Conservation (phyloP, 2,113 vertebrate species). For the Catharus minimus region DNA sequence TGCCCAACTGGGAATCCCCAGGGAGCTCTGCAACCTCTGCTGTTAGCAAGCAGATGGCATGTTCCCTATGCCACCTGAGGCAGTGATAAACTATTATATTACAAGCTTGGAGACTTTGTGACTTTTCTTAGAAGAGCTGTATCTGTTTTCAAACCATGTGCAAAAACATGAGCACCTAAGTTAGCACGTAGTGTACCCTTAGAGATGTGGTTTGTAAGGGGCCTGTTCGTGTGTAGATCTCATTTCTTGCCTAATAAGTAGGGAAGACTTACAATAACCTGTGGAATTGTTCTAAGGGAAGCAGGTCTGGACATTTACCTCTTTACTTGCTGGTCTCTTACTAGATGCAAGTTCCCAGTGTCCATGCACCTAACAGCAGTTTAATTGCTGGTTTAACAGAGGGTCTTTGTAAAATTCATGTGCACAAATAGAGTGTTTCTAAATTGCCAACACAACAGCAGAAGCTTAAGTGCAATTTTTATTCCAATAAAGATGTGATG, state of each 20-base stretch:
- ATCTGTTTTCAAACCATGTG: background rate
- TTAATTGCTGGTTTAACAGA: background rate
- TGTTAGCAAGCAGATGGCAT: background rate
- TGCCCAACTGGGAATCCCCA: background rate
- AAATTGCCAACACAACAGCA: constrained; percentile 48
- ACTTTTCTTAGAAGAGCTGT: background rate
- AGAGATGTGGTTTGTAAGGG: background rate
- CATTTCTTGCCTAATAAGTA: background rate
- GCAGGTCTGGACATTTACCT: background rate
- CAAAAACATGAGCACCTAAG: background rate
- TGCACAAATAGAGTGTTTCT: background rate
- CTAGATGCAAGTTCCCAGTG: background rate
- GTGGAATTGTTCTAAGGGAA: background rate
- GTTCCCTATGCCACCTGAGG: background rate
- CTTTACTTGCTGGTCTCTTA: background rate
- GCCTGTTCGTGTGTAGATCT: background rate
- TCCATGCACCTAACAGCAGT: background rate
- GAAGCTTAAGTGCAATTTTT: constrained; percentile 58
- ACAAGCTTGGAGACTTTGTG: background rate
- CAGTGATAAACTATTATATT: background rate
- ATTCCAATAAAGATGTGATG: constrained; percentile 64
- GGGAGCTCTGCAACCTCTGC: background rate
- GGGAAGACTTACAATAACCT: background rate
- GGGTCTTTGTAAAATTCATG: background rate
- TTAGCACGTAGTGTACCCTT: accelerated